Evolutionary conservation across 1,140 invertebrate species (phyloP).

Genomic region (Choristoneura fumiferana): DNA sequence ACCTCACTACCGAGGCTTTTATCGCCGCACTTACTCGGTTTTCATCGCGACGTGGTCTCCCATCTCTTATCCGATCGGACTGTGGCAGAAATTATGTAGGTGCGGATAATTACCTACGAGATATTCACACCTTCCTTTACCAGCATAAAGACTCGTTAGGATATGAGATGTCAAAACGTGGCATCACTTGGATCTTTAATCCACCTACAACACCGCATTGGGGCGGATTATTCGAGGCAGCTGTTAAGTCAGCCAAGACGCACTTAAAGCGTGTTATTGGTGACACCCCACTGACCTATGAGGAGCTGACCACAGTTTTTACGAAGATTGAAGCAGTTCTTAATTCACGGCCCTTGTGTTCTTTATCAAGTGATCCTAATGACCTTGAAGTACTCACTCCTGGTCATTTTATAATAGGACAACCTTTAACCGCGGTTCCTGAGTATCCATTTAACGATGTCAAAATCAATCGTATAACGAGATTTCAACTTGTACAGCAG

Average conservation of each 20-base stretch:
- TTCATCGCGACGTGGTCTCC: slow-evolving; percentile 49
- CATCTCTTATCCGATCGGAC: slow-evolving; percentile 50
- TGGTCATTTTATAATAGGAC: too few relatives aligned
- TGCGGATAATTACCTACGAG: slow-evolving; percentile 30
- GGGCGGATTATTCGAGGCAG: slow-evolving; percentile 48
- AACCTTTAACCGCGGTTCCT: slow-evolving; percentile 23
- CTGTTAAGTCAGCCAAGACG: too few relatives aligned
- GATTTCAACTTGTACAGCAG: slow-evolving; percentile 26
- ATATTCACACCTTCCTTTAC: slow-evolving; percentile 22
- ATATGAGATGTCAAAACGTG: slow-evolving; percentile 17
- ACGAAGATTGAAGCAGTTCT: slow-evolving; percentile 33
- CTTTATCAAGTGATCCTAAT: slow-evolving; percentile 29
- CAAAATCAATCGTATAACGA: slow-evolving; percentile 21
- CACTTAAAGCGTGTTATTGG: slow-evolving; percentile 41
- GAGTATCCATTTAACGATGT: slow-evolving; percentile 15
- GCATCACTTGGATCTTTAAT: slow-evolving; percentile 27
- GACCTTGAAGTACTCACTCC: too few relatives aligned
- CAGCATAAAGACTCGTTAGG: slow-evolving; percentile 19
- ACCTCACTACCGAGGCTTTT: slow-evolving; percentile 59
- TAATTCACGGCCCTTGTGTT: too few relatives aligned
- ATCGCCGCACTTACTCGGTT: slow-evolving; percentile 60
- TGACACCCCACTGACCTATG: slow-evolving; percentile 25
- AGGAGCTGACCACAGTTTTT: slow-evolving; percentile 32
- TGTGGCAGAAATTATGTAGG: slow-evolving; percentile 61
- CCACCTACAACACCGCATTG: slow-evolving; percentile 14